phyloP scores from a whole-genome alignment of 2,797 vertebrate species.

The Iguana delicatissima region DNA sequence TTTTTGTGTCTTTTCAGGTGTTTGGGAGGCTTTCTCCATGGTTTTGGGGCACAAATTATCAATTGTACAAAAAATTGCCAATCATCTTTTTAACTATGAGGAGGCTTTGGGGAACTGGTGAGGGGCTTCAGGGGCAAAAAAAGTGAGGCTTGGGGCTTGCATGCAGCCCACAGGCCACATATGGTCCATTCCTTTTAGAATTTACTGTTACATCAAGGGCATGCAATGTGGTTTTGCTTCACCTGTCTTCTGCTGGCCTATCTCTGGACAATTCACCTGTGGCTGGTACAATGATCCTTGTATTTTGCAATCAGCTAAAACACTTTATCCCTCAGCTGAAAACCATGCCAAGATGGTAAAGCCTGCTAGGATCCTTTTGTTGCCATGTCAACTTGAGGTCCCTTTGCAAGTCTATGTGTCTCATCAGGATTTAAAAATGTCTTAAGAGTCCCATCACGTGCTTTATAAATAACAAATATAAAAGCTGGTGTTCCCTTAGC shows the following conservation, averaged over 20 bases:
- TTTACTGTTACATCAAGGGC: neutral
- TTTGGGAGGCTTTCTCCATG: too few relatives aligned
- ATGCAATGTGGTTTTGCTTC: neutral
- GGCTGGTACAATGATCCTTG: accelerated
- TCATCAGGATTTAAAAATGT: slow-evolving; percentile 64
- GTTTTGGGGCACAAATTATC: too few relatives aligned
- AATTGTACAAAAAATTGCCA: too few relatives aligned
- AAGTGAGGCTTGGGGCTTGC: too few relatives aligned
- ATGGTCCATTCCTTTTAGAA: neutral
- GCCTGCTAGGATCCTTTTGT: slow-evolving; percentile 53
- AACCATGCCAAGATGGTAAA: accelerated
- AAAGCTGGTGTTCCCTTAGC: slow-evolving; percentile 40
- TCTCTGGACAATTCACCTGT: neutral
- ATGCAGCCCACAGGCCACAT: too few relatives aligned
- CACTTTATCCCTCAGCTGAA: slow-evolving; percentile 67
- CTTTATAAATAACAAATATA: slow-evolving; percentile 68
- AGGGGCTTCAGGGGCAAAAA: too few relatives aligned
- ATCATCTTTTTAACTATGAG: too few relatives aligned
- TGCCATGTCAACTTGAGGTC: slow-evolving; percentile 66
- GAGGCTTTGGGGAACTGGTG: too few relatives aligned
- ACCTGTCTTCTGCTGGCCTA: neutral
- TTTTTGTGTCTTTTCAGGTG: too few relatives aligned
- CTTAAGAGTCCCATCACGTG: slow-evolving; percentile 72
- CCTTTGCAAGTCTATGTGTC: slow-evolving; percentile 67
- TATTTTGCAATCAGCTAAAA: slow-evolving; percentile 70